Conservation (phyloP, 2,888 invertebrate genomes). For the Rutpela maculata region DNA sequence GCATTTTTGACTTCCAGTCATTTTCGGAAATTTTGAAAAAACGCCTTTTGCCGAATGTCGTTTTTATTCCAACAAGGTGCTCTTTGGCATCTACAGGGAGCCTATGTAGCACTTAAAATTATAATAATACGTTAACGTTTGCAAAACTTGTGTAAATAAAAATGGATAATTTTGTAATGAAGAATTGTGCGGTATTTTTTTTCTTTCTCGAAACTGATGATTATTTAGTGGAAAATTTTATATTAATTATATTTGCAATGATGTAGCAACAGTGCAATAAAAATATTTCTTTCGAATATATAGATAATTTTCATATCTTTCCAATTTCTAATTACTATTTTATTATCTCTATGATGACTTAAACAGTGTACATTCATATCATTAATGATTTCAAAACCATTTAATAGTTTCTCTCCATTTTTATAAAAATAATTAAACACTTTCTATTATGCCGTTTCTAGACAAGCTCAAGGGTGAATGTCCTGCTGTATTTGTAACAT, state of each 20-base stretch:
- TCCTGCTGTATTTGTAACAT: slow-evolving; percentile 7
- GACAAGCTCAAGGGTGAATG: neutral
- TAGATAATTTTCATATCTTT: neutral
- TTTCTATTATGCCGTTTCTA: slow-evolving; percentile 13
- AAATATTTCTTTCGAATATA: neutral
- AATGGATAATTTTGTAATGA: too few relatives aligned
- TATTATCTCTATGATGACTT: neutral
- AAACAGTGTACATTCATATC: neutral
- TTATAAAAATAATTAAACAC: slow-evolving; percentile 10
- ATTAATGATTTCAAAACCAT: neutral
- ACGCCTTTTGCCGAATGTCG: too few relatives aligned
- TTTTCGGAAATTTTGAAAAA: too few relatives aligned
- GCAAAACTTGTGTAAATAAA: too few relatives aligned
- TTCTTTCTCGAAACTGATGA: too few relatives aligned
- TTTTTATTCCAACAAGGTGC: too few relatives aligned
- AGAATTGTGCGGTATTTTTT: too few relatives aligned
- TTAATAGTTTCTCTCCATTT: slow-evolving; percentile 17
- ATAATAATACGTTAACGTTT: too few relatives aligned
- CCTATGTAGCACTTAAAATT: too few relatives aligned
- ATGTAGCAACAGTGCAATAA: neutral
- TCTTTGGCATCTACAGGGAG: too few relatives aligned
- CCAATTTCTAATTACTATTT: neutral
- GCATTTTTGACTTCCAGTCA: too few relatives aligned
- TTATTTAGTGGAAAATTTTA: too few relatives aligned
- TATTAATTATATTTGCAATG: neutral